Percentiles rank a stretch among this genome's conserved stretches.
These are phyloP conservation scores for Tribolium castaneum DNA, from an alignment of 1,140 invertebrate genomes.

Conservation along the genomic window DNA sequence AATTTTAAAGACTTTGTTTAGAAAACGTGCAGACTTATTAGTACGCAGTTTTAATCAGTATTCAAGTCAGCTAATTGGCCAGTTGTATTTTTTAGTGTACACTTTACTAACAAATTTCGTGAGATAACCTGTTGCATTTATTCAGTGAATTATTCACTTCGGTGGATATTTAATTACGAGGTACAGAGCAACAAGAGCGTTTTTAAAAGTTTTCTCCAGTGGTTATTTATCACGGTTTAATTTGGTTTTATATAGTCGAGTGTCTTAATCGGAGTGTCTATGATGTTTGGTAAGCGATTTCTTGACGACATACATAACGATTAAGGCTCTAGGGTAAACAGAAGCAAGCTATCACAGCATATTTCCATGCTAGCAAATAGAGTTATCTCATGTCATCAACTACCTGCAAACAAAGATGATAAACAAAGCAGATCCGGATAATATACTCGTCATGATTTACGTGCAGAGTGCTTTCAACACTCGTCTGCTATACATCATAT, in stretches of 20 bases:
- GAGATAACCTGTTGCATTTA: conserved; percentile 20
- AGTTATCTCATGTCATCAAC: conserved; percentile 43
- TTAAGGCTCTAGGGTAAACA: conserved; percentile 34
- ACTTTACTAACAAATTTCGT: neutral
- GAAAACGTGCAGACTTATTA: conserved; percentile 6
- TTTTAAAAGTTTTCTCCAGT: neutral
- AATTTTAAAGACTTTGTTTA: conserved; percentile 24
- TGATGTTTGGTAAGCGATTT: conserved; percentile 25
- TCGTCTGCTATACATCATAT: conserved; percentile 29
- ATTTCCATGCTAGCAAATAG: conserved; percentile 38
- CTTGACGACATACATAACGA: conserved; percentile 29
- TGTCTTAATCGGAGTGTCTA: neutral
- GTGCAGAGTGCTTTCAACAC: conserved; percentile 17
- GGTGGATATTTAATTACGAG: conserved; percentile 19
- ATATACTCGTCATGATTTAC: conserved; percentile 43
- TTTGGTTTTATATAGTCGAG: neutral
- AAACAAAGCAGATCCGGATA: conserved; percentile 42
- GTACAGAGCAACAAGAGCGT: neutral
- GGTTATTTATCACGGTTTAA: neutral
- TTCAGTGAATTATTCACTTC: neutral
- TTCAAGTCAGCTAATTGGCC: neutral
- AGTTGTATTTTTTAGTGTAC: neutral
- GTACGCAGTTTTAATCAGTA: conserved; percentile 2
- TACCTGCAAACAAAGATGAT: conserved; percentile 43
- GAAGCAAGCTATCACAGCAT: conserved; percentile 39